Conservation (phyloP, 2,113 vertebrate genomes). For the Varanus komodoensis region DNA sequence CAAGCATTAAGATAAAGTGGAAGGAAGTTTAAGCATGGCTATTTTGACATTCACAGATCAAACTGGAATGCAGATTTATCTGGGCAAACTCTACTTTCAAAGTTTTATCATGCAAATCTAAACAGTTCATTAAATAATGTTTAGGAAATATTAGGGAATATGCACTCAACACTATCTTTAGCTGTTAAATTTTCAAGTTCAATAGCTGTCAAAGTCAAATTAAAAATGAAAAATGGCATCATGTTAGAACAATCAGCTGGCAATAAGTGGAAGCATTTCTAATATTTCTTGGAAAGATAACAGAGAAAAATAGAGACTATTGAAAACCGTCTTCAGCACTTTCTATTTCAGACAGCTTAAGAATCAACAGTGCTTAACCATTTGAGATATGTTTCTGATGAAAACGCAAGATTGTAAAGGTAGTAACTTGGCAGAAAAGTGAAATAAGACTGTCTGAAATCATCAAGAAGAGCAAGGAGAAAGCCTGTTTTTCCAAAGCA, state of each 20-base stretch:
- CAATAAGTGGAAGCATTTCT: background rate
- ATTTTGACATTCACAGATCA: background rate
- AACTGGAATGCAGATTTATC: background rate
- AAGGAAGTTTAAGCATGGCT: background rate
- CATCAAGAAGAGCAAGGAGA: background rate
- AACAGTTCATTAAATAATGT: background rate
- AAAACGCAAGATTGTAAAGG: background rate
- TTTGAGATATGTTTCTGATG: background rate
- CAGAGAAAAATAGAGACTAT: background rate
- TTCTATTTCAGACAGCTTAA: background rate
- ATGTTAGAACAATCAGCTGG: background rate
- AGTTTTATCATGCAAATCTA: background rate
- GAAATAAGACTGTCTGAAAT: background rate
- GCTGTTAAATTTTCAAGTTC: background rate
- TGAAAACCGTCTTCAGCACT: background rate
- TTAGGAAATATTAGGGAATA: no score
- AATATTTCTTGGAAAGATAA: background rate
- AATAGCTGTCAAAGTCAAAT: background rate
- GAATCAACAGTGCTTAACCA: background rate
- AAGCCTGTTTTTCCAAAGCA: background rate
- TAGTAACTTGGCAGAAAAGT: background rate
- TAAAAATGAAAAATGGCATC: background rate
- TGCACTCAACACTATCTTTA: background rate
- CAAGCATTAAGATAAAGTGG: background rate
- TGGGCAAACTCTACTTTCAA: background rate